A percentile compares a stretch with the other conserved stretches of the same genome.
These are phyloP conservation scores for Alviniconcha strummeri DNA, from an alignment of 2,888 invertebrate species.

Conservation along the genomic window DNA sequence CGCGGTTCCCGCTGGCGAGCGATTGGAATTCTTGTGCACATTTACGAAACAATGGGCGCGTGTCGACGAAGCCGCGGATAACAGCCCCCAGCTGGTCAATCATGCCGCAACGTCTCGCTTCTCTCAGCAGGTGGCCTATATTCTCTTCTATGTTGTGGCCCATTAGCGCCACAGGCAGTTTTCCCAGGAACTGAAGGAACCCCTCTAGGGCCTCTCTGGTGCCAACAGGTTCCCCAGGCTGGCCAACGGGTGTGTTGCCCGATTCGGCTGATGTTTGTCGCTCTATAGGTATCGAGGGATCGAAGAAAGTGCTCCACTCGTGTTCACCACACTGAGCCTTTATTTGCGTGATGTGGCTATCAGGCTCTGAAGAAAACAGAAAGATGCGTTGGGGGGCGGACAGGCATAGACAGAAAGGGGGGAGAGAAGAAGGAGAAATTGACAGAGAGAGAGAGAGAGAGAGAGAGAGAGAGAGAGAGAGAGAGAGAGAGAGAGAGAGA, in stretches of 20 bases:
- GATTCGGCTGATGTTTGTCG: neutral
- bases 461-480: too few species aligned
- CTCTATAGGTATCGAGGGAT: neutral
- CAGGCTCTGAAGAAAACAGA: neutral
- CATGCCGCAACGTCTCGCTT: neutral
- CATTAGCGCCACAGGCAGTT: neutral
- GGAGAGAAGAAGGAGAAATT: too few species aligned
- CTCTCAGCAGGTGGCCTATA: slow-evolving; percentile 1
- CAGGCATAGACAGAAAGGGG: too few species aligned
- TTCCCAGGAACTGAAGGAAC: neutral
- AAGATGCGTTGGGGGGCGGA: too few species aligned
- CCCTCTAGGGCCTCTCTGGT: neutral
- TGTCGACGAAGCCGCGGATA: neutral
- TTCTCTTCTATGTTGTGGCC: neutral
- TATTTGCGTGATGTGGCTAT: neutral
- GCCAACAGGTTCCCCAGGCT: neutral
- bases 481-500: too few species aligned
- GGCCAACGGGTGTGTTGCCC: neutral
- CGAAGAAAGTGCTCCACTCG: neutral
- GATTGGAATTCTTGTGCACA: neutral
- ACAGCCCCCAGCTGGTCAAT: neutral
- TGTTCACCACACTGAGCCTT: neutral
- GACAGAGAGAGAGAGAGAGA: too few species aligned
- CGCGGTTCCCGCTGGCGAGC: neutral
- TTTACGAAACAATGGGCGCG: slow-evolving; percentile 1